Evolutionary conservation across 2,888 invertebrate genomes (phyloP).

Genomic region (Clitarchus hookeri): DNA sequence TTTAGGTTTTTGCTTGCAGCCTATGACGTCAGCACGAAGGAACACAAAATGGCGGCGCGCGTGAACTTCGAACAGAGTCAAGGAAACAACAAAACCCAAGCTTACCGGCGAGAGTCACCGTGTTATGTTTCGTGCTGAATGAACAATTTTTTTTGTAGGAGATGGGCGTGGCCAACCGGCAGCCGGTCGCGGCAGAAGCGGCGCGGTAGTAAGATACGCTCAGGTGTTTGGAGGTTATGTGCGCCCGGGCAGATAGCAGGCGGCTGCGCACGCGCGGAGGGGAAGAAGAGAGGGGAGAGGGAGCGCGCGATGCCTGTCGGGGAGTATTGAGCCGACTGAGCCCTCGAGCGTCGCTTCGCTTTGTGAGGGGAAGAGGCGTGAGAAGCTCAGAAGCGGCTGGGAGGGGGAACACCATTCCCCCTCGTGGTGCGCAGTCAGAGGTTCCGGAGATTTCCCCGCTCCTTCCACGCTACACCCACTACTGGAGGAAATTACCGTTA

Average conservation of each 20-base stretch:
- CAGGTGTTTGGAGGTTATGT: conserved; percentile 14
- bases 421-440: background rate
- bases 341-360: background rate
- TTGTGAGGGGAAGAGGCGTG: background rate
- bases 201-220: background rate
- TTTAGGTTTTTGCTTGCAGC: no score
- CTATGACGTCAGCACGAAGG: background rate
- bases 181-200: conserved; percentile 9
- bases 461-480: no score
- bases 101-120: background rate
- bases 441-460: background rate
- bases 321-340: background rate
- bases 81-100: background rate
- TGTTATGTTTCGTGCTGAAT: background rate
- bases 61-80: background rate
- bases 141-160: background rate
- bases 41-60: conserved; percentile 8
- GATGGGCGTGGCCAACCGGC: background rate
- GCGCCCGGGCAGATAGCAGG: background rate
- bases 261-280: background rate
- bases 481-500: background rate
- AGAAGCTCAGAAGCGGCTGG: background rate
- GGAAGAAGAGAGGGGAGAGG: background rate
- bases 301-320: background rate
- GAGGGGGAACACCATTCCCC: background rate